Conservation (phyloP, 2,797 vertebrate genomes). For the Pangasius larnaudii region DNA sequence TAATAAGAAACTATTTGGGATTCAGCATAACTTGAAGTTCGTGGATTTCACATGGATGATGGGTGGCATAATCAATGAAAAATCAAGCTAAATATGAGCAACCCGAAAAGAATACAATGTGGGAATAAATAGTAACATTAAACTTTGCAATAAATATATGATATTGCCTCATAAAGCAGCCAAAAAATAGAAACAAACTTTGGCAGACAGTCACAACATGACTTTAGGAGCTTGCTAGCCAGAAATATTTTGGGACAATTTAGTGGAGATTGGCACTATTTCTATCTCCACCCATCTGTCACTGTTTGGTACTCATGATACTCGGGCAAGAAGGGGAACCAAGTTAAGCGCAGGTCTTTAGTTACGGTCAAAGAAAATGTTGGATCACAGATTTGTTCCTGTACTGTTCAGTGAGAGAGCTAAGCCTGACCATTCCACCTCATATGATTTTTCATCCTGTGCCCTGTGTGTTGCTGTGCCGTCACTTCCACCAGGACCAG, state of each 20-base stretch:
- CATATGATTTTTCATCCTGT: not conserved
- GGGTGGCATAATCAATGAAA: not conserved
- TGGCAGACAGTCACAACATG: not conserved
- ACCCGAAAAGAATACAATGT: not conserved
- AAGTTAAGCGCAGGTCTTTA: not conserved
- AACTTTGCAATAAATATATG: not conserved
- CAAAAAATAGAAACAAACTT: not conserved
- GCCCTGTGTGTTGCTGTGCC: not conserved
- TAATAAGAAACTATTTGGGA: not conserved
- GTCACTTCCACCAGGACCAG: constrained; percentile 51
- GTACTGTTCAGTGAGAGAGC: not conserved
- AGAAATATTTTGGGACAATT: not conserved
- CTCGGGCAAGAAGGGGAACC: not conserved
- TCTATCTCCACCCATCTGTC: not conserved
- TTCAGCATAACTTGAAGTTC: not conserved
- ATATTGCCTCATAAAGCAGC: not conserved
- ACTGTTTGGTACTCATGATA: not conserved
- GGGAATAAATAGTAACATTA: not conserved
- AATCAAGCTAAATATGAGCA: not conserved
- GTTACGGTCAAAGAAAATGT: not conserved
- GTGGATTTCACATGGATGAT: not conserved
- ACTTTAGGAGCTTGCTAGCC: not conserved
- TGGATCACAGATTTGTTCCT: not conserved
- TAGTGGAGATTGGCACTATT: not conserved
- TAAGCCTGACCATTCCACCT: not conserved